phyloP scores from a whole-genome alignment of 2,888 invertebrate species.

The Dynastes tityus region DNA sequence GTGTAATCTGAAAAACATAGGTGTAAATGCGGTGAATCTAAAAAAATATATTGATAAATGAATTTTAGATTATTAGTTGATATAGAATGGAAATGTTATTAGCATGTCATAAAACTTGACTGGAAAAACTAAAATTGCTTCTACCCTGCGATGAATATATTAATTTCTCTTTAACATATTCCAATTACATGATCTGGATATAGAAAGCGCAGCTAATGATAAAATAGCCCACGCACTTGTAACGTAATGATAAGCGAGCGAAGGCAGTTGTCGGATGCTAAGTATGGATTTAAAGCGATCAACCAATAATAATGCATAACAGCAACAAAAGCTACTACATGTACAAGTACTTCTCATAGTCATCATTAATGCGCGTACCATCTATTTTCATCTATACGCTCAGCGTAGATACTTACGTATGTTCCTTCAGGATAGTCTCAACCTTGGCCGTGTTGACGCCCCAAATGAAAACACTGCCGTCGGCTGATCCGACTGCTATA shows the following conservation, averaged over 20 bases:
- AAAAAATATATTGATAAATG: too few relatives aligned
- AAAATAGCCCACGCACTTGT: conserved; percentile 23
- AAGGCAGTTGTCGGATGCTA: conserved; percentile 12
- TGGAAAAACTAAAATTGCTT: too few relatives aligned
- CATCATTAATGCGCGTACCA: conserved; percentile 18
- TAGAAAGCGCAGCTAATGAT: conserved; percentile 13
- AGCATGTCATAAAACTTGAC: too few relatives aligned
- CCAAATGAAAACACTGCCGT: conserved; percentile 95
- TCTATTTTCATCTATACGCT: conserved; percentile 16
- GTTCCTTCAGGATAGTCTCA: conserved; percentile 86
- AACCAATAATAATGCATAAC: conserved; percentile 2
- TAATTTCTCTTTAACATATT: neutral
- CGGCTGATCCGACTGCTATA: conserved; percentile 92
- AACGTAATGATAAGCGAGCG: conserved; percentile 38
- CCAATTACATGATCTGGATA: neutral
- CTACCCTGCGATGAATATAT: too few relatives aligned
- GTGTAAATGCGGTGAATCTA: too few relatives aligned
- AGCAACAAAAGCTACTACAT: conserved; percentile 11
- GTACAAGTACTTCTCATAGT: conserved; percentile 9
- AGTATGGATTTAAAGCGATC: conserved; percentile 6
- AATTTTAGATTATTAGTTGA: too few relatives aligned
- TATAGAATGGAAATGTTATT: too few relatives aligned
- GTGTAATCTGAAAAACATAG: too few relatives aligned
- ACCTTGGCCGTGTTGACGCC: conserved; percentile 83
- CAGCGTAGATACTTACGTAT: conserved; percentile 77